phyloP scores from a whole-genome alignment of 2,113 vertebrate genomes.

The Callospermophilus lateralis region DNA sequence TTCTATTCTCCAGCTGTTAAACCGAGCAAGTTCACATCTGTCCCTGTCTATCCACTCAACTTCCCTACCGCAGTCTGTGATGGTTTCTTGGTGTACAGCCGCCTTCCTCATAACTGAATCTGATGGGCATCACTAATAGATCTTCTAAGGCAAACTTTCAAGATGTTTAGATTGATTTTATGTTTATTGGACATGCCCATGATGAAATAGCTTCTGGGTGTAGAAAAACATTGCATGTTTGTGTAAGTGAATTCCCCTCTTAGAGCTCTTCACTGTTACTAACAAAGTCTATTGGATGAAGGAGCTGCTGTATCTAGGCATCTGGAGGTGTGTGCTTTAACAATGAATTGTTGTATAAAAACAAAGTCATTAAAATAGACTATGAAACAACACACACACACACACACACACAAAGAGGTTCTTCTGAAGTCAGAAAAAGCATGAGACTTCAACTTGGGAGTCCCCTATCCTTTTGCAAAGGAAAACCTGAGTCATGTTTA shows the following conservation, averaged over 20 bases:
- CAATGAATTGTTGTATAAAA: constrained; percentile 16
- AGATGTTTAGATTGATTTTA: constrained; percentile 25
- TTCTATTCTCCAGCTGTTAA: not conserved
- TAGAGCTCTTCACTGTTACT: not conserved
- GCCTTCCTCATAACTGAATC: no score
- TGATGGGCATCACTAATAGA: not conserved
- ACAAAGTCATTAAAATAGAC: not conserved
- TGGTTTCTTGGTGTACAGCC: not conserved
- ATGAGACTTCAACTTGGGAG: not conserved
- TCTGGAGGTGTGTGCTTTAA: not conserved
- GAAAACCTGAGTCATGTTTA: not conserved
- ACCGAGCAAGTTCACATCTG: not conserved
- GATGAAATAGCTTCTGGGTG: not conserved
- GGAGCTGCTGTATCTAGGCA: not conserved
- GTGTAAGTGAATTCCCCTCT: not conserved
- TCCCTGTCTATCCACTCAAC: not conserved
- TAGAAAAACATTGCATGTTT: not conserved
- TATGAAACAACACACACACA: not conserved
- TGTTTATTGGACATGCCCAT: not conserved
- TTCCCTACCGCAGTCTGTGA: not conserved
- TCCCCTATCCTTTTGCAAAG: not conserved
- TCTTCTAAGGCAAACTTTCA: not conserved
- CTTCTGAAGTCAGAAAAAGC: not conserved
- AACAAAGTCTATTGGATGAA: not conserved
- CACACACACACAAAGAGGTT: not conserved